Conservation (phyloP, 2,113 vertebrate species). For the Pandion haliaetus region DNA sequence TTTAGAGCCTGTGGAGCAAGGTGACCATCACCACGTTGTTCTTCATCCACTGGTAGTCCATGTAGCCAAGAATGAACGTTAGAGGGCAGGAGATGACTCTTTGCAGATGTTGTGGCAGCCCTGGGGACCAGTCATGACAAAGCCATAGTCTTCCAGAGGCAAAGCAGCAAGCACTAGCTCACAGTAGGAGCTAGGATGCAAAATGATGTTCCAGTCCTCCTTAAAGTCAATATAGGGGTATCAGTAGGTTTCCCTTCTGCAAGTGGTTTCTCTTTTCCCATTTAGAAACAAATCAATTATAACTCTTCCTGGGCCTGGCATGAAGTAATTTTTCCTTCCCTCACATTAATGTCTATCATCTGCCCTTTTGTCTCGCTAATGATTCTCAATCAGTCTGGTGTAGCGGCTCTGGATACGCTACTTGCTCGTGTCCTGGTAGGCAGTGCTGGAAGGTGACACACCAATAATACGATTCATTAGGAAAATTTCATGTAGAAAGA, state of each 20-base stretch:
- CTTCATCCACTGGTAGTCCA: not conserved
- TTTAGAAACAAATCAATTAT: not conserved
- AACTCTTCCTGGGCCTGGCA: not conserved
- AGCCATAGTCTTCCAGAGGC: not conserved
- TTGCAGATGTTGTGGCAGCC: not conserved
- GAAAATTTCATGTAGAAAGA: not conserved
- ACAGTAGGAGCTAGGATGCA: accelerated
- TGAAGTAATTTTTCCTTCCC: not conserved
- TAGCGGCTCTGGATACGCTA: not conserved
- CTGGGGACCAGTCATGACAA: not conserved
- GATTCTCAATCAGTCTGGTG: slow-evolving; percentile 12
- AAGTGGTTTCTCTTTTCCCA: not conserved
- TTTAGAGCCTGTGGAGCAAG: not conserved
- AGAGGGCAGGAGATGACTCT: not conserved
- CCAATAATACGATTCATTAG: not conserved
- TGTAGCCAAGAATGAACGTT: not conserved
- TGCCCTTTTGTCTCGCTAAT: not conserved
- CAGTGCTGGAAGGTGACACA: not conserved
- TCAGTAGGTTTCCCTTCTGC: not conserved
- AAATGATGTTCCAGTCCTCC: not conserved
- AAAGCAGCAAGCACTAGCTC: not conserved
- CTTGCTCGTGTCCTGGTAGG: not conserved
- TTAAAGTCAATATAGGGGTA: not conserved
- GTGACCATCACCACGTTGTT: not conserved
- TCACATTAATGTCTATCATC: slow-evolving; percentile 5